Evolutionary conservation across 2,113 vertebrate species (phyloP).

Genomic region (Mionectes macconnelli): DNA sequence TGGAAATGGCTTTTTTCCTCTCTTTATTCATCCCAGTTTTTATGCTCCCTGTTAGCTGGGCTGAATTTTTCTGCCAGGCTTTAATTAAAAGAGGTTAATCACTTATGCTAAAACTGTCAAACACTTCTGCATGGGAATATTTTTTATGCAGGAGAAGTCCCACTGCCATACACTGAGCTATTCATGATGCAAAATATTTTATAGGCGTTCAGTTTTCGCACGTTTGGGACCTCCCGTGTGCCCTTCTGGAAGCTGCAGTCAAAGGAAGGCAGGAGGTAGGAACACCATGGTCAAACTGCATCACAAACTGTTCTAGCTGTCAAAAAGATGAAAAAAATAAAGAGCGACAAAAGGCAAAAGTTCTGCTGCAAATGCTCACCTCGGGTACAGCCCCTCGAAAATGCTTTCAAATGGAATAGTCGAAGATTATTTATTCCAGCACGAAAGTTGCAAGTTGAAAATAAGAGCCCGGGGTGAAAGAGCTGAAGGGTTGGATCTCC

Average conservation of each 20-base stretch:
- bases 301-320: not conserved
- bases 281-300: not conserved
- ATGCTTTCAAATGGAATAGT: not conserved
- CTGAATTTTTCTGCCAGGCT: not conserved
- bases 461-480: not conserved
- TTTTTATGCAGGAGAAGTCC: not conserved
- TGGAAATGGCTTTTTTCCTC: not conserved
- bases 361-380: not conserved
- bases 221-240: not conserved
- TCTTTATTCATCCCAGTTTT: not conserved
- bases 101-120: not conserved
- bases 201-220: not conserved
- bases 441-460: not conserved
- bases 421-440: not conserved
- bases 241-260: not conserved
- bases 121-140: not conserved
- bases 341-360: not conserved
- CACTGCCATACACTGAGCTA: not conserved
- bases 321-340: not conserved
- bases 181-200: not conserved
- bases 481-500: not conserved
- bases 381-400: not conserved
- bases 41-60: not conserved
- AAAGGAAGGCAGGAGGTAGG: not conserved
- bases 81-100: slow-evolving; percentile 47